Conservation (phyloP, 2,888 invertebrate genomes). For the Polietes domitor region DNA sequence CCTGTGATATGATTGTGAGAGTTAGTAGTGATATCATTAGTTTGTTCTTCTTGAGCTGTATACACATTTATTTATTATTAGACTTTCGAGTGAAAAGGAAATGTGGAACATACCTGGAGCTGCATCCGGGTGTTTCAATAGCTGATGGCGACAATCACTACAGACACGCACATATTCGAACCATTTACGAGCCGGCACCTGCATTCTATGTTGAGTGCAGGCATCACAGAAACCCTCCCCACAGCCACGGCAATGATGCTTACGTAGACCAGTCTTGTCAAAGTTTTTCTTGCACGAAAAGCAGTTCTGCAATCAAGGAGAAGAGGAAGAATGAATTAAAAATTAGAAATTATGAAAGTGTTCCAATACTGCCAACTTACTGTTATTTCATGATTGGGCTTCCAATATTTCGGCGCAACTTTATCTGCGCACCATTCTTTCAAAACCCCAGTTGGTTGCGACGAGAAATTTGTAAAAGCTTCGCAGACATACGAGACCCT, state of each 20-base stretch:
- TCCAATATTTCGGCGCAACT: slow-evolving; percentile 89
- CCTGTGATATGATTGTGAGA: slow-evolving; percentile 74
- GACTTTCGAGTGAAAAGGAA: not conserved
- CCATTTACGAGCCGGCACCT: slow-evolving; percentile 89
- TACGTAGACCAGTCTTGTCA: slow-evolving; percentile 82
- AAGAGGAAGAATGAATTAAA: not conserved
- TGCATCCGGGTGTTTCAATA: slow-evolving; percentile 74
- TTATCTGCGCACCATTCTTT: slow-evolving; percentile 88
- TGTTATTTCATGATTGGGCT: slow-evolving; percentile 88
- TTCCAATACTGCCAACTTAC: slow-evolving; percentile 80
- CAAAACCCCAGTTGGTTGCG: slow-evolving; percentile 87
- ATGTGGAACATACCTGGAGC: slow-evolving; percentile 73
- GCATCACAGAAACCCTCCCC: slow-evolving; percentile 90
- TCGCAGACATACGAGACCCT: slow-evolving; percentile 85
- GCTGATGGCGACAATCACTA: slow-evolving; percentile 83
- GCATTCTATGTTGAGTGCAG: slow-evolving; percentile 86
- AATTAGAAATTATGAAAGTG: not conserved
- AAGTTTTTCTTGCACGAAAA: slow-evolving; percentile 84
- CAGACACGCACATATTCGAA: slow-evolving; percentile 87
- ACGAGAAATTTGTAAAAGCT: slow-evolving; percentile 85
- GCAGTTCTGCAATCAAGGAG: too few species aligned
- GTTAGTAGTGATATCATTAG: slow-evolving; percentile 65
- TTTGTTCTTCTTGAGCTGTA: slow-evolving; percentile 65
- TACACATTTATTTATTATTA: slow-evolving; percentile 26
- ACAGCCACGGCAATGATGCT: slow-evolving; percentile 90